Evolutionary conservation across 2,888 invertebrate species (phyloP).

Genomic region (Coelinius sp.): DNA sequence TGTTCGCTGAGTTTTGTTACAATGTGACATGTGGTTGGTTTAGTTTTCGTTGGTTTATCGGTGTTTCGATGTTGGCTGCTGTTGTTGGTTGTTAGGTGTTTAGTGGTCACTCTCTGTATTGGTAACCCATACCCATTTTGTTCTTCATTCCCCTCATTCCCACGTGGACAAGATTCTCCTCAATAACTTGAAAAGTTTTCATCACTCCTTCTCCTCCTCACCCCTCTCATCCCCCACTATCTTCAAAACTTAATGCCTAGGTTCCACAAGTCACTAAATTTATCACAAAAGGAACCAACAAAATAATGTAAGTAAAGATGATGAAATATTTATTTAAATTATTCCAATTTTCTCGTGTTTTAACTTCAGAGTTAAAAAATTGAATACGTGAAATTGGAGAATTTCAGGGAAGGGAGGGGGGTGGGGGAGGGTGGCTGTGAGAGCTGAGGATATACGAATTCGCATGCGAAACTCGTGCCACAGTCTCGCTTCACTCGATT

Average conservation of each 20-base stretch:
- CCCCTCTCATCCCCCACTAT: constrained; percentile 50
- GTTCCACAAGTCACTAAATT: neutral
- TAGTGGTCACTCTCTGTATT: constrained; percentile 68
- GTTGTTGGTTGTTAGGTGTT: constrained; percentile 70
- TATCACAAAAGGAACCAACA: neutral
- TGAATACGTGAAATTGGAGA: constrained; percentile 14
- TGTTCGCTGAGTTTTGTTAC: constrained; percentile 66
- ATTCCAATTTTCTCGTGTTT: neutral
- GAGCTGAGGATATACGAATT: constrained; percentile 42
- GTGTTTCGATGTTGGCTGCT: constrained; percentile 70
- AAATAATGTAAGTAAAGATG: constrained; percentile 1
- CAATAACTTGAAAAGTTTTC: neutral
- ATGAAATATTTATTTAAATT: neutral
- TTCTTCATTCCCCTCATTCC: constrained; percentile 43
- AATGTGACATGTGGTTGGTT: constrained; percentile 68
- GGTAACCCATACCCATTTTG: constrained; percentile 51
- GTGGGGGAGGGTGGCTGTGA: neutral
- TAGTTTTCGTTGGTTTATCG: constrained; percentile 68
- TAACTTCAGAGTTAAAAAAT: neutral
- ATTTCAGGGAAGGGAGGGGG: neutral
- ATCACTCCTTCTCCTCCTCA: constrained; percentile 46
- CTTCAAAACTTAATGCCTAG: constrained; percentile 59
- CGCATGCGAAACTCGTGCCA: constrained; percentile 50
- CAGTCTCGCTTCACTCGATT: constrained; percentile 50
- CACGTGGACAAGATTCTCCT: too few species aligned